Evolutionary conservation across 2,113 vertebrate genomes (phyloP).

Genomic region (Callorhinus ursinus): DNA sequence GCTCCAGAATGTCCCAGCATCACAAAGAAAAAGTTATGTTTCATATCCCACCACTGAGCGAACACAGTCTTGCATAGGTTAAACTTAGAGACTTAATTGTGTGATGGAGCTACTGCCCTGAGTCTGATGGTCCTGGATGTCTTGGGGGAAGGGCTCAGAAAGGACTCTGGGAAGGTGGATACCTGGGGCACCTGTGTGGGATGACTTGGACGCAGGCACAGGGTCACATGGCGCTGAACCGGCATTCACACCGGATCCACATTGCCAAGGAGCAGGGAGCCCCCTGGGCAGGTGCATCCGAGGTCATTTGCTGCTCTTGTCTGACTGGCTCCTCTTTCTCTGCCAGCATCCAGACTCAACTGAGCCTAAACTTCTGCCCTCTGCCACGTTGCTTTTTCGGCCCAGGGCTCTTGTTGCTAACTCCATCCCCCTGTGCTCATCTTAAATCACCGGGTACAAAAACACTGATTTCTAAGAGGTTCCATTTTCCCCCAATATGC

Average conservation of each 20-base stretch:
- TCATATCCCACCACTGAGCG: background rate
- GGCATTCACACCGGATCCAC: background rate
- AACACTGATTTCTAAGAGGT: background rate
- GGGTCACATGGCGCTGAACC: background rate
- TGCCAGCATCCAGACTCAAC: background rate
- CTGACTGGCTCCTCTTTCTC: background rate
- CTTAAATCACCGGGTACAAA: background rate
- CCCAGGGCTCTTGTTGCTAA: background rate
- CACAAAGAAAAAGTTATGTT: background rate
- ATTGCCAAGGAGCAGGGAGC: background rate
- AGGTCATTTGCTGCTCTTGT: background rate
- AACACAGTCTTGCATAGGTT: fast-evolving
- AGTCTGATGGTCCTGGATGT: background rate
- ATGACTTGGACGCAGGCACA: background rate
- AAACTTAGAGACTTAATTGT: background rate
- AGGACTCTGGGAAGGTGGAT: background rate
- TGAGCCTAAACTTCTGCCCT: background rate
- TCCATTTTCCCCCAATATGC: background rate
- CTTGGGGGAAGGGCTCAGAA: background rate
- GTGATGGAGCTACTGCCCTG: background rate
- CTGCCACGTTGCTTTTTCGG: background rate
- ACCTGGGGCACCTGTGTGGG: background rate
- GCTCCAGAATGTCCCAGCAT: background rate
- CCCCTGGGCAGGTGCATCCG: background rate
- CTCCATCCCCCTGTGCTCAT: background rate